A percentile compares a stretch with the other conserved stretches of the same genome.
phyloP scores from a whole-genome alignment of 2,113 vertebrate species.

The Chiloscyllium plagiosum region DNA sequence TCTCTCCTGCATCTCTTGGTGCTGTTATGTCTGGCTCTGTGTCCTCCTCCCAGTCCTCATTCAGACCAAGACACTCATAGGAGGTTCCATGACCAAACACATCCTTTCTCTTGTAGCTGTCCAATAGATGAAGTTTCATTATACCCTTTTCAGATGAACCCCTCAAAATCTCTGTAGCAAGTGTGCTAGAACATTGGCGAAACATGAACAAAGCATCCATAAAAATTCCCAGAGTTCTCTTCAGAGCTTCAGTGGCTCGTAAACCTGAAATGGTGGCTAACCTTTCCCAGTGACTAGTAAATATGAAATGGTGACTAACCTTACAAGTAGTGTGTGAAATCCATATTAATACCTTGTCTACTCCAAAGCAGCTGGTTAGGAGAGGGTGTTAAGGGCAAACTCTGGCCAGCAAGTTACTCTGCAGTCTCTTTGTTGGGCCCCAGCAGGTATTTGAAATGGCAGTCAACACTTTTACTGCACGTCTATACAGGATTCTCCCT shows the following conservation, averaged over 20 bases:
- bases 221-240: neutral
- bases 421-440: neutral
- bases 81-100: neutral
- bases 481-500: neutral
- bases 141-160: neutral
- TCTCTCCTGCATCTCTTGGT: neutral
- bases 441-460: neutral
- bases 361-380: neutral
- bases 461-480: neutral
- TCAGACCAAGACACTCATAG: neutral
- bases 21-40: neutral
- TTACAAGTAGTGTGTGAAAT: neutral
- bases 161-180: neutral
- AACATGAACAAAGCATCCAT: neutral
- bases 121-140: neutral
- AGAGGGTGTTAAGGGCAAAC: neutral
- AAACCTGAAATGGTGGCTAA: neutral
- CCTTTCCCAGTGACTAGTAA: neutral
- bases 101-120: neutral
- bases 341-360: neutral
- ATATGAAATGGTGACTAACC: neutral
- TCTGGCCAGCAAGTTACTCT: neutral
- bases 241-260: neutral
- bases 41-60: neutral
- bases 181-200: neutral